phyloP scores from a whole-genome alignment of 2,888 invertebrate species.

The Chalcis sispes region DNA sequence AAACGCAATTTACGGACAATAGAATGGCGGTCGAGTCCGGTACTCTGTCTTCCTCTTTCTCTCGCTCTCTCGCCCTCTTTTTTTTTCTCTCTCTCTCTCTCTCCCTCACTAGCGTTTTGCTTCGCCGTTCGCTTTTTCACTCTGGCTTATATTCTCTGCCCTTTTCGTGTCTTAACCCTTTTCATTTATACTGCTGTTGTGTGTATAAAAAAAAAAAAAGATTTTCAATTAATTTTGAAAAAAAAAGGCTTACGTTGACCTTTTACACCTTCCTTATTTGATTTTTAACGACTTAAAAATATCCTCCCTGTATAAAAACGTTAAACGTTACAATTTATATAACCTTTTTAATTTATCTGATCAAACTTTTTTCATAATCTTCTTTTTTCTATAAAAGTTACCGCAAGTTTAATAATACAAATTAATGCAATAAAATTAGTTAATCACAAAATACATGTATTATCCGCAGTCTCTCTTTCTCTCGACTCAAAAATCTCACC shows the following conservation, averaged over 20 bases:
- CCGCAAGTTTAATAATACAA: no score
- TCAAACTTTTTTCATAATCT: no score
- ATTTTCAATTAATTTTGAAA: conserved; percentile 54
- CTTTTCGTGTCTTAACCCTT: conserved; percentile 33
- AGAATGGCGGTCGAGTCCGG: conserved; percentile 68
- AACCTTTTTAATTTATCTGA: no score
- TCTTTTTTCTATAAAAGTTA: no score
- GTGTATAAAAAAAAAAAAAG: conserved; percentile 21
- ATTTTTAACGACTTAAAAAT: no score
- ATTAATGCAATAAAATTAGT: no score
- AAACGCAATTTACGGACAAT: conserved; percentile 74
- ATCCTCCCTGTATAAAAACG: no score
- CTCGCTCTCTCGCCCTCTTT: conserved; percentile 32
- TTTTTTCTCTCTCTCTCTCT: conserved; percentile 41
- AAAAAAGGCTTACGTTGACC: not conserved
- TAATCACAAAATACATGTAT: no score
- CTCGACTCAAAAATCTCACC: not conserved
- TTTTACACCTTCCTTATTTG: conserved; percentile 7
- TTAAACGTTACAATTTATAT: no score
- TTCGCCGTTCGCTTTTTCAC: conserved; percentile 35
- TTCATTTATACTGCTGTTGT: not conserved
- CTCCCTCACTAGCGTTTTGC: conserved; percentile 1
- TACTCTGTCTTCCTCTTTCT: conserved; percentile 60
- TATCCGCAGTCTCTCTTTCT: not conserved
- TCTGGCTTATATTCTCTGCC: no score